Base-by-base conservation (phyloP, 2,888 invertebrate species). In the Dynastes grantii region DNA sequence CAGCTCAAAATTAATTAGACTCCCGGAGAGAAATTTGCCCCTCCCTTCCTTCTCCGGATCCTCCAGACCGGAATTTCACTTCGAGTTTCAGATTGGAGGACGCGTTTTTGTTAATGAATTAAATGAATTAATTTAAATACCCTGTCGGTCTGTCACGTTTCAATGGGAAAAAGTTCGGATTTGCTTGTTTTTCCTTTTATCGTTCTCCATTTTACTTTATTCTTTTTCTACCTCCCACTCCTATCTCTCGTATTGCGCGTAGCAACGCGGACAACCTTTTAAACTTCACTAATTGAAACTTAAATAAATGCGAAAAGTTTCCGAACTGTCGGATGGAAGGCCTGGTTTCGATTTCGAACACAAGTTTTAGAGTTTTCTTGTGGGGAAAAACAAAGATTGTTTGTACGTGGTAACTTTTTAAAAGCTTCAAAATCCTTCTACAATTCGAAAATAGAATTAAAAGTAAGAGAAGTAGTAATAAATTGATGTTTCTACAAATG, bases 101-200 rank as follows among this genome's bases (percentile, higher is more conserved):
- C 55, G 68, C 13, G 61, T 71, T 71, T 77, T 77, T 77, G 77
- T 77, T 77, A 77, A 77, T 71, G 77, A 73, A 73, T 73, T 73
- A 55, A 73, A 73, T 58, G 73, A 73, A 73, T 58, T 73, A 73
- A 73, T 73, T 73, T 73, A 73, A 73, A 61, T 73, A 58, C 58
- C 27, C 73, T 73, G 68, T 68, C 51, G 73, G 73, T 73, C 58
- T 73, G 73, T 73, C 73, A 73, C 58, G 73, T 73, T 58, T 58
- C 73, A 22, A 58, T 73, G 40, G 58, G 16, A 71, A 71, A 58
- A 58, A 37, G 29, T 55, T 55, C 11, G 37, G 71, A 29, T 11
- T 45, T 32, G 73, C 16, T 58, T 22, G 58, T 73, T 22, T 45
- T 55, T 73, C 40, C 16, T 45, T 58, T 58, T 37, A 27, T 61